phyloP scores from a whole-genome alignment of 2,113 vertebrate genomes.

The Edolisoma coerulescens region DNA sequence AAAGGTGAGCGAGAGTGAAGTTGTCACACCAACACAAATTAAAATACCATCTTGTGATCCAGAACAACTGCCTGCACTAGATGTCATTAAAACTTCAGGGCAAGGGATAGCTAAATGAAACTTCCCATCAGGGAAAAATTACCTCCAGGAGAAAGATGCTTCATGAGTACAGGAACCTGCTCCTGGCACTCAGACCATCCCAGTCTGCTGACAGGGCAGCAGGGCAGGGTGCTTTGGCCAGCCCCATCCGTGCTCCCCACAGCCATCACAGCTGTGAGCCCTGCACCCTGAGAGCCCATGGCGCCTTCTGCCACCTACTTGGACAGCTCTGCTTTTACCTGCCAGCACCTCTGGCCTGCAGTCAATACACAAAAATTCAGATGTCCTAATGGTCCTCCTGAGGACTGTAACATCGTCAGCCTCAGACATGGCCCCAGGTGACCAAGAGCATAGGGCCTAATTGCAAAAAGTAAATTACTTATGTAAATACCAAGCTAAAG shows the following conservation, averaged over 20 bases:
- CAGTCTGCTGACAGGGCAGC: neutral
- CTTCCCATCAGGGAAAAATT: neutral
- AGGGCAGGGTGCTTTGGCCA: neutral
- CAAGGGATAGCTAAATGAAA: neutral
- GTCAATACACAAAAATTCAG: neutral
- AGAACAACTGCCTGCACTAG: neutral
- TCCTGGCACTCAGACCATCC: neutral
- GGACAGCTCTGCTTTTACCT: neutral
- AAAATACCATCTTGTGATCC: neutral
- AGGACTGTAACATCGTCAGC: neutral
- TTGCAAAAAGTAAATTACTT: neutral
- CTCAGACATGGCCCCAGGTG: fast-evolving
- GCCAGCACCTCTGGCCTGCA: neutral
- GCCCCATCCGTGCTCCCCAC: neutral
- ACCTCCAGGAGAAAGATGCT: neutral
- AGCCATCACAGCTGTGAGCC: neutral
- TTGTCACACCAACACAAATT: neutral
- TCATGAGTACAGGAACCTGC: neutral
- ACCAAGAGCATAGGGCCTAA: neutral
- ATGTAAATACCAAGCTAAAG: neutral
- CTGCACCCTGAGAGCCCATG: fast-evolving
- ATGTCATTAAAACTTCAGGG: neutral
- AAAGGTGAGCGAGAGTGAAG: neutral
- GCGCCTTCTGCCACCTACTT: neutral
- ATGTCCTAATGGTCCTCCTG: fast-evolving